Conservation (phyloP, 1,140 invertebrate species). For the Parasteatoda tepidariorum region DNA sequence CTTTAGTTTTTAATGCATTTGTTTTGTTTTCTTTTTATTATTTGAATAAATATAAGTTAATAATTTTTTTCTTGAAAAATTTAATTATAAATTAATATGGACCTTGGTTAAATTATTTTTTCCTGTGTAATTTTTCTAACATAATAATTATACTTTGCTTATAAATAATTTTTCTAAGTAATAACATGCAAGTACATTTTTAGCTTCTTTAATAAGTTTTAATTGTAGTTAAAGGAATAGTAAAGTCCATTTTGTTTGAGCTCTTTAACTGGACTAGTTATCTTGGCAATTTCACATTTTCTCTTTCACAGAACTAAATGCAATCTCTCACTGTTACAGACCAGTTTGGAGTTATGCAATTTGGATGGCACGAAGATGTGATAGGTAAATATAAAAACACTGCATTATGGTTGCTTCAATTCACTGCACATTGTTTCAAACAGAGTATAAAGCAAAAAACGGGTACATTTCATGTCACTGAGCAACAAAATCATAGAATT, state of each 20-base stretch:
- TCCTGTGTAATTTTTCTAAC: too few relatives aligned
- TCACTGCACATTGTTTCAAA: not conserved
- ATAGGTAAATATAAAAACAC: constrained; percentile 23
- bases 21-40: too few relatives aligned
- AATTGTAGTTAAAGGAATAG: not conserved
- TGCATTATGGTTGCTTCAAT: not conserved
- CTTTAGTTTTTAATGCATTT: too few relatives aligned
- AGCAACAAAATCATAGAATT: too few relatives aligned
- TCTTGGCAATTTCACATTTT: constrained; percentile 8
- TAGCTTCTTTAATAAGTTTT: not conserved
- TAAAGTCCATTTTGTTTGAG: not conserved
- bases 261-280: not conserved
- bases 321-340: constrained; percentile 7
- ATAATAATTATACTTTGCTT: too few relatives aligned
- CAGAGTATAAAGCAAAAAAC: too few relatives aligned
- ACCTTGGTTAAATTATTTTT: too few relatives aligned
- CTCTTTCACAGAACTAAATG: constrained; percentile 21
- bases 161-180: too few relatives aligned
- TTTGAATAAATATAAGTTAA: too few relatives aligned
- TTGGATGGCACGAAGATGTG: constrained; percentile 8
- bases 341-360: not conserved
- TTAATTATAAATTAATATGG: too few relatives aligned
- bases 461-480: too few relatives aligned
- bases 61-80: too few relatives aligned
- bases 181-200: not conserved